A percentile compares a stretch with the other conserved stretches of the same genome.
These are phyloP conservation scores for Amazona guildingii DNA, from an alignment of 2,113 vertebrate species.

Conservation along the genomic window DNA sequence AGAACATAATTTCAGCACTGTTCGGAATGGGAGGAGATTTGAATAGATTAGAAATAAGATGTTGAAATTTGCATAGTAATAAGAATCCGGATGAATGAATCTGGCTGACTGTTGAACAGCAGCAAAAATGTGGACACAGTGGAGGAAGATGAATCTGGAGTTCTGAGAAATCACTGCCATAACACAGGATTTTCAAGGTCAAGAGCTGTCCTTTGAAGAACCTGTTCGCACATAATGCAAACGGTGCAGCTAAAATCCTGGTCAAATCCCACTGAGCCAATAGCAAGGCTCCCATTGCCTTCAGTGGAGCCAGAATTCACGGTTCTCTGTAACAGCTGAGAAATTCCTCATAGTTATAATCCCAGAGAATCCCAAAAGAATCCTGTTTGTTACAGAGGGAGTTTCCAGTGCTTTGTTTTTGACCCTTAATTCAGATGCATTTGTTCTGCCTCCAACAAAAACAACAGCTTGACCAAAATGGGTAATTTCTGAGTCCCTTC, in stretches of 20 bases:
- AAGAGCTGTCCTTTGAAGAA: not conserved
- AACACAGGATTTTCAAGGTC: constrained; percentile 16
- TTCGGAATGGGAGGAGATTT: constrained; percentile 39
- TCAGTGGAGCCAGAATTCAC: not conserved
- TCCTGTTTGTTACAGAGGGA: not conserved
- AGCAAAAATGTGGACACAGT: not conserved
- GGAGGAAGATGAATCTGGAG: not conserved
- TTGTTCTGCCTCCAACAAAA: not conserved
- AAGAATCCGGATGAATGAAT: constrained; percentile 32
- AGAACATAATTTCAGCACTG: constrained; percentile 33
- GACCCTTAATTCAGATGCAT: not conserved
- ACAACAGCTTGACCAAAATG: not conserved
- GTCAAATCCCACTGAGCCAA: not conserved
- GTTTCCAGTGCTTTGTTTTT: not conserved
- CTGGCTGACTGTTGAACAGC: not conserved
- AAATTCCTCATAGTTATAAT: not conserved
- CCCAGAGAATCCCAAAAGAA: not conserved
- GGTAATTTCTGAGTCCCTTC: not conserved
- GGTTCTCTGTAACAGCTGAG: not conserved
- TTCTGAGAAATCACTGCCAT: constrained; percentile 3
- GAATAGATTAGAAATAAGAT: constrained; percentile 55
- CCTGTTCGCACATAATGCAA: not conserved
- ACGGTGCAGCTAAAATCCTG: not conserved
- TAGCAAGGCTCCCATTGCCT: not conserved
- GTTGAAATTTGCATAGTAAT: constrained; percentile 70